Evolutionary conservation across 2,797 vertebrate species (phyloP), one percentile per base, ranked within the genome.

Genomic region (Sebastes paucispinis): DNA sequence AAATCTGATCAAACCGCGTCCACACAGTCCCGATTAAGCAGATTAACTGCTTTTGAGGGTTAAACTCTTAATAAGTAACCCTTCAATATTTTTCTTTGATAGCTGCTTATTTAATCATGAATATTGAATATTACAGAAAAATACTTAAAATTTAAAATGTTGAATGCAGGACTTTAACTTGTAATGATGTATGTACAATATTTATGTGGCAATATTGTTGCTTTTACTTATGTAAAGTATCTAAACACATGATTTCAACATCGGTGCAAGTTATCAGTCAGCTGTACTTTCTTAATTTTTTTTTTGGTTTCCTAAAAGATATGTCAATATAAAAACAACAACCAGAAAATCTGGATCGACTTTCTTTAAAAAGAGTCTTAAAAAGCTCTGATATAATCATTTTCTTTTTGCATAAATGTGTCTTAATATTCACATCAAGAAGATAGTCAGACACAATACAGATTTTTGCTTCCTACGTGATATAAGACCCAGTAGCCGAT

Each of bases 401-500:
- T 7, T 55, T 66, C 2, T 20, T 18, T 47, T 47, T 31, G 13
- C 14, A 13, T 50, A 16, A 10, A n/a, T 6, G 22, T 14, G 14
- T 60, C 3, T 73, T 63, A 12, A 57, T 34, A 34, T 69, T 27
- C 18, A 18, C 22, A 29, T 8, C 36, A 54, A 66, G 7, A 78
- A 39, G 3, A 55, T 14, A 24, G 14, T 62, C 29, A 25, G 20
- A 72, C 32, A 73, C 16, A 55, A 50, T 32, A 18, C n/a, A 34
- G 2, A 67, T 64, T 25, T 71, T 43, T 55, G 27, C 32, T 70
- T 80, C 59, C 69, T 81, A 69, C 32, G 27, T 84, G 84, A 89
- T 78, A 81, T 47, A 81, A 69, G 78, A 68, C 29, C 70, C 89
- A 75, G 93, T 76, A 85, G 88, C 85, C 55, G 82, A 89, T 95